phyloP scores from a whole-genome alignment of 2,888 invertebrate species.

The Diploptera punctata region DNA sequence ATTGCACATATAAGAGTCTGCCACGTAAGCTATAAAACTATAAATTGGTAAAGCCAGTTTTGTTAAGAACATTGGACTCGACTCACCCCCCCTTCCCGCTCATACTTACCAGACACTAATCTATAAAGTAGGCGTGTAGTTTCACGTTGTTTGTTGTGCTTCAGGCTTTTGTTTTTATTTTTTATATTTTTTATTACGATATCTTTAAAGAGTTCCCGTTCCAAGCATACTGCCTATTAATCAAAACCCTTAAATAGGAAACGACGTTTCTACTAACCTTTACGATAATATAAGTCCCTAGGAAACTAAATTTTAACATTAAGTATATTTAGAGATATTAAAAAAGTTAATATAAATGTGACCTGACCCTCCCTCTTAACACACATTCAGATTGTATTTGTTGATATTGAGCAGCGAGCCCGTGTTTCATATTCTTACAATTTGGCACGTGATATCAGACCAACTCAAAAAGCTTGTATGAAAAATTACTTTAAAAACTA shows the following conservation, averaged over 20 bases:
- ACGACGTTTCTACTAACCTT: conserved; percentile 25
- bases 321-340: background rate
- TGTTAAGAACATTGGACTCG: background rate
- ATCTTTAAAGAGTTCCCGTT: conserved; percentile 27
- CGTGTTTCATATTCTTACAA: background rate
- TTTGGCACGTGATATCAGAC: conserved; percentile 15
- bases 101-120: conserved; percentile 18
- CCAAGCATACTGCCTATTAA: conserved; percentile 27
- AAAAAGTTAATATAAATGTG: conserved; percentile 6
- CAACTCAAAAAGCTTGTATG: too few relatives aligned
- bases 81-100: background rate
- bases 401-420: background rate
- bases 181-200: conserved; percentile 21
- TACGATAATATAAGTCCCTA: background rate
- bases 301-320: background rate
- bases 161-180: conserved; percentile 22
- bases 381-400: background rate
- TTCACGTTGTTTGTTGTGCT: conserved; percentile 35
- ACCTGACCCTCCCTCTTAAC: too few relatives aligned
- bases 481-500: too few relatives aligned
- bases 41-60: background rate
- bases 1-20: conserved; percentile 1
- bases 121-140: conserved; percentile 33
- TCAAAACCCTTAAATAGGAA: conserved; percentile 34
- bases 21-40: background rate